Percentiles rank a stretch among this genome's conserved stretches.
phyloP scores from a whole-genome alignment of 53 echinoderm and acorn worm species.

The Mesocentrotus franciscanus region DNA sequence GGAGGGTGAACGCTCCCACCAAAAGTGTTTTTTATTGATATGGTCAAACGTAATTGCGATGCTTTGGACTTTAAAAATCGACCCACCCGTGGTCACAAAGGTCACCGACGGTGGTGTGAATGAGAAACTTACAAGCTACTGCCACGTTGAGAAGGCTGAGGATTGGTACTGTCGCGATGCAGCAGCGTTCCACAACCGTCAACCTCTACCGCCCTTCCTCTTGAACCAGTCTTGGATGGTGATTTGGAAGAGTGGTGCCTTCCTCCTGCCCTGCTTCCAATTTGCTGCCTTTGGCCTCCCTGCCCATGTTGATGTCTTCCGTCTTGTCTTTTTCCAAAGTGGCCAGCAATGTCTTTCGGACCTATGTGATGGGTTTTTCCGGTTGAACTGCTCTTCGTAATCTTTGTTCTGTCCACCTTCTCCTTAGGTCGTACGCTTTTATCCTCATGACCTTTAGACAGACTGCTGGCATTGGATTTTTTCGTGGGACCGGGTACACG shows the following conservation, averaged over 20 bases:
- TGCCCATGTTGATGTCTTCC: no score
- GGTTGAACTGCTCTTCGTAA: not conserved
- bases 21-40: no score
- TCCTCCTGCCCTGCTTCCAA: no score
- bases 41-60: no score
- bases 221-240: no score
- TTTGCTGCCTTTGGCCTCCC: no score
- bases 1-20: no score
- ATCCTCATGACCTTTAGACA: not conserved
- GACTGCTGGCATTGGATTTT: not conserved
- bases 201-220: not conserved
- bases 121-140: not conserved
- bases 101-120: not conserved
- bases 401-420: not conserved
- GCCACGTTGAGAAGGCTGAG: not conserved
- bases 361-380: not conserved
- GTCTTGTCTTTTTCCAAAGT: no score
- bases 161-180: not conserved
- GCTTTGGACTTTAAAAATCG: no score
- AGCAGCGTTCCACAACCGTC: not conserved
- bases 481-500: not conserved
- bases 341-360: no score
- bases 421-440: conserved; percentile 19
- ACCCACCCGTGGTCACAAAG: not conserved
- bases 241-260: no score